Percentiles rank a stretch among this genome's conserved stretches.
phyloP scores from a whole-genome alignment of 2,888 invertebrate species.

The Drosophila pseudotalamancana region DNA sequence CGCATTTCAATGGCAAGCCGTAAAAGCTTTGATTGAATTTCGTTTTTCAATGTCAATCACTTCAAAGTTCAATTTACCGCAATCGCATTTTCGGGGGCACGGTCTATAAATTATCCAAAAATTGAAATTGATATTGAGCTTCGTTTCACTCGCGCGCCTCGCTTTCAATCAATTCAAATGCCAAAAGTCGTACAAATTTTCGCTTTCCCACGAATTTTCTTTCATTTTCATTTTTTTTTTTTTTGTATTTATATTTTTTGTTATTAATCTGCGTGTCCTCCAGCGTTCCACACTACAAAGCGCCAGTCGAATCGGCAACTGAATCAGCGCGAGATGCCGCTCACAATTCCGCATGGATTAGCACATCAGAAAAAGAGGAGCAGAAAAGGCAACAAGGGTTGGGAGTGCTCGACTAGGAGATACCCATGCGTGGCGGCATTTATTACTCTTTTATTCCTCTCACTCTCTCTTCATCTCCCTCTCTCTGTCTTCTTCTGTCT shows the following conservation, averaged over 20 bases:
- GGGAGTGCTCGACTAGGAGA: neutral
- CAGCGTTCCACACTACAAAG: conserved; percentile 18
- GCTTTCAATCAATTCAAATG: conserved; percentile 73
- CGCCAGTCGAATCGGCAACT: conserved; percentile 9
- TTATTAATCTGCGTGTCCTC: conserved; percentile 63
- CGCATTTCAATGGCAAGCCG: neutral
- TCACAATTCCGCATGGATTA: conserved; percentile 65
- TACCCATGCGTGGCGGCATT: too few relatives aligned
- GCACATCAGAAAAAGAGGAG: conserved; percentile 19
- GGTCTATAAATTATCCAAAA: conserved; percentile 59
- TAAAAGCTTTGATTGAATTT: conserved; percentile 1
- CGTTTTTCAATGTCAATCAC: conserved; percentile 35
- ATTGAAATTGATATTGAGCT: conserved; percentile 58
- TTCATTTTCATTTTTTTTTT: neutral
- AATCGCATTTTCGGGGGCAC: conserved; percentile 29
- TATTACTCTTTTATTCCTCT: too few relatives aligned
- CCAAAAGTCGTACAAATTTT: conserved; percentile 53
- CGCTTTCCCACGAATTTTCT: conserved; percentile 17
- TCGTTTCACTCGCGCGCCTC: conserved; percentile 46
- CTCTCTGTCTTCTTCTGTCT: too few relatives aligned
- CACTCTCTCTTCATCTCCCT: too few relatives aligned
- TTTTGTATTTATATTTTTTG: conserved; percentile 18
- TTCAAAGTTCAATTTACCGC: conserved; percentile 65
- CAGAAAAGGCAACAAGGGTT: too few relatives aligned
- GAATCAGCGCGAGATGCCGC: conserved; percentile 10